Evolutionary conservation across 2,797 vertebrate species (phyloP).

Genomic region (Strix occidentalis): DNA sequence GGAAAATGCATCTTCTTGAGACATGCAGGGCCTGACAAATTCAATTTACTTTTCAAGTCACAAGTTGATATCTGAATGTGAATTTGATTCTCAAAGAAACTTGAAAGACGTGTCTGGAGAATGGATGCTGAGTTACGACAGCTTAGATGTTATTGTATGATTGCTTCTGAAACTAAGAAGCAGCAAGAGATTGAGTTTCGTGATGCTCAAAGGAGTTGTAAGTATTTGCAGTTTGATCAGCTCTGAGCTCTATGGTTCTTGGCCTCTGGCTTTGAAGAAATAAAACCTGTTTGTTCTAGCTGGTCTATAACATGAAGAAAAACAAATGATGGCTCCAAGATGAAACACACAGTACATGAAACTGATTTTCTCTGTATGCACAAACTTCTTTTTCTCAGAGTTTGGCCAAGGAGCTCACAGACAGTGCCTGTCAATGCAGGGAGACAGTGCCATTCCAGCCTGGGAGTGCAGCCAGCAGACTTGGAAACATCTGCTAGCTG

Average conservation of each 20-base stretch:
- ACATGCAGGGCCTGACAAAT: slow-evolving; percentile 33
- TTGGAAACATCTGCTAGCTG: slow-evolving; percentile 60
- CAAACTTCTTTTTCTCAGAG: slow-evolving; percentile 46
- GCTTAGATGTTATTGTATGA: neutral
- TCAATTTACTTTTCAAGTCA: slow-evolving; percentile 44
- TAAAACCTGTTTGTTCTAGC: slow-evolving; percentile 48
- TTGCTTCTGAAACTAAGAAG: slow-evolving; percentile 42
- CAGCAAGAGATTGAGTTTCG: slow-evolving; percentile 28
- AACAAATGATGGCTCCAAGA: slow-evolving; percentile 50
- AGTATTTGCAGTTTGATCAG: slow-evolving; percentile 45
- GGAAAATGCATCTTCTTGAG: slow-evolving; percentile 37
- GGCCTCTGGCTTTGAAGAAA: slow-evolving; percentile 53
- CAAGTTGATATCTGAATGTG: slow-evolving; percentile 35
- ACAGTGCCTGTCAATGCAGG: slow-evolving; percentile 47
- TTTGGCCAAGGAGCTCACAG: slow-evolving; percentile 57
- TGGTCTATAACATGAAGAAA: slow-evolving; percentile 5
- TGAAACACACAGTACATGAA: slow-evolving; percentile 28
- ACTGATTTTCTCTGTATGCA: slow-evolving; percentile 39
- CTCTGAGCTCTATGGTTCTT: neutral
- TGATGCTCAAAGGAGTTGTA: slow-evolving; percentile 23
- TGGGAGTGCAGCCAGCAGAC: slow-evolving; percentile 60
- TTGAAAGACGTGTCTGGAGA: slow-evolving; percentile 12
- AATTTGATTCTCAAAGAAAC: slow-evolving; percentile 57
- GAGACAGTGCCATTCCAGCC: slow-evolving; percentile 42
- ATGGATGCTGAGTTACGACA: slow-evolving; percentile 13